Percentiles rank a stretch among this genome's conserved stretches.
Conservation (phyloP, 2,113 vertebrate genomes). For the Urocitellus parryii region DNA sequence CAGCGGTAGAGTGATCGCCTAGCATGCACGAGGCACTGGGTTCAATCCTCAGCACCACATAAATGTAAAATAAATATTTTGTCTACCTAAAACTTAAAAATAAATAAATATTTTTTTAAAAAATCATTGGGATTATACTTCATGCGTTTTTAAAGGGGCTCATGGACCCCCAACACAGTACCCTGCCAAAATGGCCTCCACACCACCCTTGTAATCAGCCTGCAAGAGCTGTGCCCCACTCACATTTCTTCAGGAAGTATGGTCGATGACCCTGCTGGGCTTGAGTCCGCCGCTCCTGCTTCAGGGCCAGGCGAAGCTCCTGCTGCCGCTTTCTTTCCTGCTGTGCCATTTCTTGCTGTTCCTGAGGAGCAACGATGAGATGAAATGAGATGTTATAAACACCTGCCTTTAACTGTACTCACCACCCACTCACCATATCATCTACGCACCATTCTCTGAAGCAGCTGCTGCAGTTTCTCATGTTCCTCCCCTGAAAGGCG, state of each 20-base stretch:
- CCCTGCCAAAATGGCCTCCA: background rate
- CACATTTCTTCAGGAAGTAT: slow-evolving; percentile 96
- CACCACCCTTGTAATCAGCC: too few species aligned
- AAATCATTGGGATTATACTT: too few species aligned
- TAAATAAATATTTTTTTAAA: too few species aligned
- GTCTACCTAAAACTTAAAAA: too few species aligned
- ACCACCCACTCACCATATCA: background rate
- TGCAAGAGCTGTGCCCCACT: slow-evolving; percentile 26
- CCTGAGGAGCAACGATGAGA: slow-evolving; percentile 83
- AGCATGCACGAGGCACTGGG: too few species aligned
- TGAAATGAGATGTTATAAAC: background rate
- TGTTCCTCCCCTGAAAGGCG: slow-evolving; percentile 74
- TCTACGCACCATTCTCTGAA: slow-evolving; percentile 88
- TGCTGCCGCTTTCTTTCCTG: slow-evolving; percentile 86
- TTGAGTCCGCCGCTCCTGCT: slow-evolving; percentile 89
- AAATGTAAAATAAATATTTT: too few species aligned
- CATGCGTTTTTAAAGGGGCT: background rate
- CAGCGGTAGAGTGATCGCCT: too few species aligned
- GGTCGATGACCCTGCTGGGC: slow-evolving; percentile 92
- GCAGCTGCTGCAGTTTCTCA: slow-evolving; percentile 86
- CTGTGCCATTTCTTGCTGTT: slow-evolving; percentile 92
- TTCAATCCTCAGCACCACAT: too few species aligned
- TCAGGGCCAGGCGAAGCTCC: slow-evolving; percentile 86
- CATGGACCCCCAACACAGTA: background rate
- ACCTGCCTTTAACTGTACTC: background rate